Conservation (phyloP, 2,113 vertebrate species). For the Perca fluviatilis region DNA sequence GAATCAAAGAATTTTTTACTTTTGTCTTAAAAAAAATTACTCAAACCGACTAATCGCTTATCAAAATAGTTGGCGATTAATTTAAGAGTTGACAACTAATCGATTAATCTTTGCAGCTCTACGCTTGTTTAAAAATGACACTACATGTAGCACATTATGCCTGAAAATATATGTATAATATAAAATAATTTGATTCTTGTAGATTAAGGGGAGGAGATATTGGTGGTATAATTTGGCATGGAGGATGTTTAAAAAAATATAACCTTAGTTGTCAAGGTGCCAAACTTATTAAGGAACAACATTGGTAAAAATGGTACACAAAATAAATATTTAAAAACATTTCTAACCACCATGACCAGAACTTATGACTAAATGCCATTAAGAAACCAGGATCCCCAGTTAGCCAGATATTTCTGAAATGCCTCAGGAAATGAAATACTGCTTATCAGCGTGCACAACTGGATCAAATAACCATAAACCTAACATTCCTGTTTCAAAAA, state of each 20-base stretch:
- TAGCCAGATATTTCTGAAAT: not conserved
- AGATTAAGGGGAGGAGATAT: not conserved
- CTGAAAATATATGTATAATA: not conserved
- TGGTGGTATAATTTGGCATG: not conserved
- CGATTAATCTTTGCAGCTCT: too few relatives aligned
- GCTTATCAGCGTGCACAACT: not conserved
- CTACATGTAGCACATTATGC: too few relatives aligned
- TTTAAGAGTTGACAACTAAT: too few relatives aligned
- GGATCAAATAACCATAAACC: too few relatives aligned
- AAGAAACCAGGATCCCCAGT: not conserved
- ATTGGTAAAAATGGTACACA: not conserved
- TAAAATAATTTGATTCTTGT: too few relatives aligned
- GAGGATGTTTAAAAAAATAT: not conserved
- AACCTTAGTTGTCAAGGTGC: not conserved
- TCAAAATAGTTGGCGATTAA: too few relatives aligned
- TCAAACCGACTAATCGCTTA: too few relatives aligned
- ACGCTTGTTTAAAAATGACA: too few relatives aligned
- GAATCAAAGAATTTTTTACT: too few relatives aligned
- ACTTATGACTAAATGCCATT: not conserved
- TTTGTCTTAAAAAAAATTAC: too few relatives aligned
- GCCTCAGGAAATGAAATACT: not conserved
- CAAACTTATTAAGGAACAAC: not conserved
- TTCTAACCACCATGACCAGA: not conserved
- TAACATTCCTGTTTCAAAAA: too few relatives aligned
- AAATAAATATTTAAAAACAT: not conserved